phyloP scores from a whole-genome alignment of 2,888 invertebrate genomes.

The Eilema sororculum region DNA sequence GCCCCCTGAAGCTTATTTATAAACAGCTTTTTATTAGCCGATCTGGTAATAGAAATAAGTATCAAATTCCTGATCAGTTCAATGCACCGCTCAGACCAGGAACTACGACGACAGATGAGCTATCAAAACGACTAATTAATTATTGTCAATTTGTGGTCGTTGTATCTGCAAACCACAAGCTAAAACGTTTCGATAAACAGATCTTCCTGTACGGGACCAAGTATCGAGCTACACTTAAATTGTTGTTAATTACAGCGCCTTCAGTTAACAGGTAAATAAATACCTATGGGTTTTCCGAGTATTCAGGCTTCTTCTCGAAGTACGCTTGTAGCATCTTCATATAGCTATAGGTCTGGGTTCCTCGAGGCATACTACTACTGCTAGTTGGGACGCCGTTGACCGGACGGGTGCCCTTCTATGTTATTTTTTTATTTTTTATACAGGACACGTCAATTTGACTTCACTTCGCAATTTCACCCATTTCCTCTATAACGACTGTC shows the following conservation, averaged over 20 bases:
- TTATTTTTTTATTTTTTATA: no score
- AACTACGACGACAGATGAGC: neutral
- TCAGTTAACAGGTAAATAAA: neutral
- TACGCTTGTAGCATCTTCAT: no score
- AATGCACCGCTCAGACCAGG: neutral
- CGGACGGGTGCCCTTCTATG: no score
- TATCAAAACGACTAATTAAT: slow-evolving; percentile 7
- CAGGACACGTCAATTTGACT: no score
- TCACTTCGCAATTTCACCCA: no score
- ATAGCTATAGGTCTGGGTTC: no score
- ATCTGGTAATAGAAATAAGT: neutral
- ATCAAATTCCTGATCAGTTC: neutral
- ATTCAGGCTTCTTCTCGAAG: neutral
- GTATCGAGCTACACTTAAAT: neutral
- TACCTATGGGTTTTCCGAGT: slow-evolving; percentile 12
- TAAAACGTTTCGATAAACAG: slow-evolving; percentile 8
- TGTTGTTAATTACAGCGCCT: neutral
- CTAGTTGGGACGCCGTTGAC: no score
- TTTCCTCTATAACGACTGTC: no score
- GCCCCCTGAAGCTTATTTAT: neutral
- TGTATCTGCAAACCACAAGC: slow-evolving; percentile 19
- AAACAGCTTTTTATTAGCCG: neutral
- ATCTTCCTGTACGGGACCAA: slow-evolving; percentile 13
- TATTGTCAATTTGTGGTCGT: slow-evolving; percentile 19
- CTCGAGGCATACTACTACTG: no score